Conservation (phyloP, 92 coral and sea anemone species). For the Metridium senile region DNA sequence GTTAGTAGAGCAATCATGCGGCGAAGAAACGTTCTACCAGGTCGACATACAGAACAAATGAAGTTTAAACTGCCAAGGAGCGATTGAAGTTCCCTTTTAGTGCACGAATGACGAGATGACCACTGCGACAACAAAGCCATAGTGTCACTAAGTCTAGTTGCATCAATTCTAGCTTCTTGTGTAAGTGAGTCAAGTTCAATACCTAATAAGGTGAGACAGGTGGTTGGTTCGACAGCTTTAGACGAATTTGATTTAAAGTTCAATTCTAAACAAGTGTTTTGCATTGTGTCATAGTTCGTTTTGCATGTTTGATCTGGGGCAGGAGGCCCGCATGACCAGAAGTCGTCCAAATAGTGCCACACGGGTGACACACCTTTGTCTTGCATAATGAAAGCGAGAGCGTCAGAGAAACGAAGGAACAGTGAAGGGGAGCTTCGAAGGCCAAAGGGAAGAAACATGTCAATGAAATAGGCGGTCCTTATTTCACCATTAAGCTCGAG, state of each 20-base stretch:
- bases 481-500: conserved; percentile 8
- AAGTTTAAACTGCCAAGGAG: conserved; percentile 22
- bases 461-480: conserved; percentile 16
- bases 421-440: conserved; percentile 29
- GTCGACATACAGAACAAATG: conserved; percentile 36
- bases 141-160: conserved; percentile 8
- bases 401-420: conserved; percentile 16
- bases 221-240: conserved; percentile 22
- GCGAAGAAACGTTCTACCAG: conserved; percentile 37
- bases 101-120: not conserved
- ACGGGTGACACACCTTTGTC: conserved; percentile 5
- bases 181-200: conserved; percentile 25
- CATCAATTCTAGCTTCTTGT: conserved; percentile 21
- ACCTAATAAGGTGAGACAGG: conserved; percentile 9
- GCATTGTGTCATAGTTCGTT: conserved; percentile 2
- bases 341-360: conserved; percentile 40
- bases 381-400: conserved; percentile 12
- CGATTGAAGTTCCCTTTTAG: conserved; percentile 28
- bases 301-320: conserved; percentile 19
- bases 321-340: conserved; percentile 43
- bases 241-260: conserved; percentile 9
- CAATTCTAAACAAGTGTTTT: conserved; percentile 7
- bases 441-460: conserved; percentile 24
- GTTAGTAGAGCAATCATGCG: conserved; percentile 36
- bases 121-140: not conserved